Evolutionary conservation across 2,888 invertebrate species (phyloP), one percentile per base, ranked within the genome.

Genomic region (Synergus laeviventris): DNA sequence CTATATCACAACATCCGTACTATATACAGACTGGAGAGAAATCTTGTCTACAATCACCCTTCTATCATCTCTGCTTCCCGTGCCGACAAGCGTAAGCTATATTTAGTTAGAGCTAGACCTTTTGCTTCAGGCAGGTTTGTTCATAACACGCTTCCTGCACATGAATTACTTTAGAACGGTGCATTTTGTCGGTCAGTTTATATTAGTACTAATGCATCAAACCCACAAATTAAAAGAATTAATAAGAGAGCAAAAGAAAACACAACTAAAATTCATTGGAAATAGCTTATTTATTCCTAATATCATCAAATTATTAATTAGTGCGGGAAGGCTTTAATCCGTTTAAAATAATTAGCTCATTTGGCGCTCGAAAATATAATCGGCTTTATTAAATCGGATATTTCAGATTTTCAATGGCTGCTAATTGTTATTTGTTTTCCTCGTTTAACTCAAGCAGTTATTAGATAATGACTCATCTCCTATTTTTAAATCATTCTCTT

Each of bases 321-420:
- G 11, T 49, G 2, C 31, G 49, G 45, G n/a, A 36, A 49, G 16
- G 49, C 36, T 54, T 49, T 70, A 49, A 49, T 70, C 49, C 70
- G 31, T 54, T 70, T 36, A 36, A 45, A 45, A 70, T 36, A n/a
- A 70, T 70, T 36, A 49, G 49, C 70, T 54, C 70, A 49, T 49
- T 70, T 45, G 42, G 9, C 66, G 24, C 45, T 66, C 31, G 66
- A 70, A 31, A 70, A 49, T 70, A 36, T 16, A 70, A 31, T 45
- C 49, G 70, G 70, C 45, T 70, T 70, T 49, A 70, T 70, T 70
- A 70, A 70, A 70, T 70, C 70, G 49, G 49, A 31, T 49, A 49
- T 49, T 70, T 70, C 31, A n/a, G 49, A 54, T 49, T 70, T 54
- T 54, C 70, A 70, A 11, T 54, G n/a, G n/a, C 16, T n/a, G 16